These are phyloP conservation scores for Diarsia rubi DNA, from an alignment of 2,888 invertebrate genomes.

Conservation along the genomic window DNA sequence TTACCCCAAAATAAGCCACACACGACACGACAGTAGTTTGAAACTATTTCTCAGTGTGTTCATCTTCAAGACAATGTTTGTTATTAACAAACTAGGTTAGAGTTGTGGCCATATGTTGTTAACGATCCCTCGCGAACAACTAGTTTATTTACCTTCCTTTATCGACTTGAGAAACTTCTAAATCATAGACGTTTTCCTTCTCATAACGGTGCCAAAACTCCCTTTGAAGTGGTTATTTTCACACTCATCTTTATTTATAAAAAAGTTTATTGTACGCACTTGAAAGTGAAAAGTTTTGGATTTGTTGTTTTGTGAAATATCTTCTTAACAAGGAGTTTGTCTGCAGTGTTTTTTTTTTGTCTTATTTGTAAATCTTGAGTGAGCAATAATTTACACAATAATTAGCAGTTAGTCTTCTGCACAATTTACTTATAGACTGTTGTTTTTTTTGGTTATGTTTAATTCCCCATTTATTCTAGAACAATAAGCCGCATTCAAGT, in stretches of 20 bases:
- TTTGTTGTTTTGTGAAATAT: constrained; percentile 11
- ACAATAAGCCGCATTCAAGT: too few species aligned
- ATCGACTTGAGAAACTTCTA: constrained; percentile 41
- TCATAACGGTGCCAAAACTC: constrained; percentile 27
- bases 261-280: constrained; percentile 24
- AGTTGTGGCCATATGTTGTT: constrained; percentile 41
- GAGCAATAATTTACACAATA: not conserved
- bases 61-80: constrained; percentile 15
- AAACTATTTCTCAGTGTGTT: constrained; percentile 16
- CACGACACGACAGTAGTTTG: constrained; percentile 7
- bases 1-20: constrained; percentile 1
- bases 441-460: not conserved
- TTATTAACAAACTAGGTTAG: constrained; percentile 31
- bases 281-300: constrained; percentile 12
- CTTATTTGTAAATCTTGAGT: not conserved
- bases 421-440: not conserved
- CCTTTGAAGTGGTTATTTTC: constrained; percentile 43
- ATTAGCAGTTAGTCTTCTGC: not conserved
- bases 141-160: constrained; percentile 37
- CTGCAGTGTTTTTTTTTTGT: not conserved
- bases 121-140: constrained; percentile 23
- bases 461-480: not conserved
- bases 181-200: constrained; percentile 35
- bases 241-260: constrained; percentile 26
- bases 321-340: constrained; percentile 1